A percentile compares a stretch with the other conserved stretches of the same genome.
These are phyloP conservation scores for Grantiella picta DNA, from an alignment of 2,113 vertebrate species.

Conservation along the genomic window DNA sequence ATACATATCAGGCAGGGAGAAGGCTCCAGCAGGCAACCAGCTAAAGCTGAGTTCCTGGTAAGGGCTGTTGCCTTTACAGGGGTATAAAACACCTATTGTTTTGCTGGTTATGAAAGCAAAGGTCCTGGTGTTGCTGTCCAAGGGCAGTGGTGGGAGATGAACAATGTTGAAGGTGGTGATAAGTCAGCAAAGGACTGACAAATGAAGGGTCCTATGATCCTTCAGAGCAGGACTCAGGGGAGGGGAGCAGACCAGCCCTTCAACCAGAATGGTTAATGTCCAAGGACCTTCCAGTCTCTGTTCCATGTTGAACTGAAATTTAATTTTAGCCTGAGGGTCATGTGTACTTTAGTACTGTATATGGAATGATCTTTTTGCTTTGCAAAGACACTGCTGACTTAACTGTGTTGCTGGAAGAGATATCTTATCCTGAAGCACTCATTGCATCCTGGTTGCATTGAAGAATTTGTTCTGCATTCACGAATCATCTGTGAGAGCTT, in stretches of 20 bases:
- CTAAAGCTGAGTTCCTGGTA: background rate
- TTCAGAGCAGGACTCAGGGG: background rate
- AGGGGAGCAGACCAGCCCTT: background rate
- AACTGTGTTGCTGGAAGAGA: background rate
- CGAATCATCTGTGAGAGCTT: background rate
- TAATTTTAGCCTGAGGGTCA: background rate
- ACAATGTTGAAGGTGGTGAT: background rate
- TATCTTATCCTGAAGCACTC: background rate
- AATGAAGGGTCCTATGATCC: background rate
- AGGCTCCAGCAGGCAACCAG: background rate
- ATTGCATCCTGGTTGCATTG: background rate
- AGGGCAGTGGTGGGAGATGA: background rate
- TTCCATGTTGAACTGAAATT: background rate
- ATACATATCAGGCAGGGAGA: background rate
- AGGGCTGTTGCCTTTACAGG: background rate
- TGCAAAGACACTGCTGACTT: background rate
- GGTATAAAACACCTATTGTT: background rate
- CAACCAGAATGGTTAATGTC: background rate
- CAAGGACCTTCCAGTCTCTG: background rate
- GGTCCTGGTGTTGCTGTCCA: background rate
- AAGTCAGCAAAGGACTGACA: background rate
- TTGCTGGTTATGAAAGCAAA: background rate
- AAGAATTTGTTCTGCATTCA: conserved; percentile 12
- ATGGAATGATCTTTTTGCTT: background rate
- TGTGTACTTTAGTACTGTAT: background rate